phyloP scores from a whole-genome alignment of 2,113 vertebrate genomes.

The Cettia cetti region DNA sequence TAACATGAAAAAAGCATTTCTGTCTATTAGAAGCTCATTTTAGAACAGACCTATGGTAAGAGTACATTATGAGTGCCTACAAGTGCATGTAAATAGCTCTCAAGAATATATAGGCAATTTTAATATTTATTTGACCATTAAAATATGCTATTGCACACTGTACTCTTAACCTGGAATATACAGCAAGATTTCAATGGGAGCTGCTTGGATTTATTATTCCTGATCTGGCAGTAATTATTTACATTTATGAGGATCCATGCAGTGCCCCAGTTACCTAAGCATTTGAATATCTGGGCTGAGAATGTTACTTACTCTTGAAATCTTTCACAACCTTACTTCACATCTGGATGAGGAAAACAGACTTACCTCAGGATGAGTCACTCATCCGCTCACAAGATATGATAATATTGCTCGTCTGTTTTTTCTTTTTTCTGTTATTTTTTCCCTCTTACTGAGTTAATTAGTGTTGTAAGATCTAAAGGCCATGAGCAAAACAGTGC shows the following conservation, averaged over 20 bases:
- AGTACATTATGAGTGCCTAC: neutral
- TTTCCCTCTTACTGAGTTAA: neutral
- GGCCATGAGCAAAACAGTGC: neutral
- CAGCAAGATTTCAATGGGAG: neutral
- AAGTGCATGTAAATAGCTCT: neutral
- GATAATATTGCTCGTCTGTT: neutral
- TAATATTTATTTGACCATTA: neutral
- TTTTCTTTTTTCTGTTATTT: neutral
- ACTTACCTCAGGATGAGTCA: neutral
- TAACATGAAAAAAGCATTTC: neutral
- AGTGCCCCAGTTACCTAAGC: neutral
- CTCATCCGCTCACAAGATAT: neutral
- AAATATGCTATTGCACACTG: neutral
- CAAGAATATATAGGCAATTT: neutral
- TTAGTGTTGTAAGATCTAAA: neutral
- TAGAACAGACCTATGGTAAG: neutral
- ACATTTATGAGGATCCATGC: neutral
- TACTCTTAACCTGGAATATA: neutral
- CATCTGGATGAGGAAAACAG: neutral
- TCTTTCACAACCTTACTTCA: neutral
- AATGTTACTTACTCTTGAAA: neutral
- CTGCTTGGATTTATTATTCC: neutral
- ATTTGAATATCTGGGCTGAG: neutral
- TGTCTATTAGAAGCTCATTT: neutral
- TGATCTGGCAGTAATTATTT: neutral